phyloP scores from a whole-genome alignment of 2,888 invertebrate genomes.

The Campopleginae sp. region DNA sequence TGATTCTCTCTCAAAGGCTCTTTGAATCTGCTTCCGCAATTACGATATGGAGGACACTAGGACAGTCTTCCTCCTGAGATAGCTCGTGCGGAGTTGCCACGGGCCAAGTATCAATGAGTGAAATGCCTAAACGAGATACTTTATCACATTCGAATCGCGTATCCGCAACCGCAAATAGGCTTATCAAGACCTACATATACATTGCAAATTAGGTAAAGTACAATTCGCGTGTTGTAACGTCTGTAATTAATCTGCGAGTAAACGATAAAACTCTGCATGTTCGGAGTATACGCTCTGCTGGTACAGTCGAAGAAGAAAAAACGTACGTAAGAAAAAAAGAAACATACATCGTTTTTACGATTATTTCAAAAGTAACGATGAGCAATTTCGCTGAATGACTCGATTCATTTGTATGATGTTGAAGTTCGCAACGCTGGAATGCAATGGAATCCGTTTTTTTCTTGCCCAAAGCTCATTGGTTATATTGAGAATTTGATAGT shows the following conservation, averaged over 20 bases:
- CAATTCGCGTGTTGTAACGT: slow-evolving; percentile 31
- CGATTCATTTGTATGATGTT: too few species aligned
- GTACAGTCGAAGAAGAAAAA: slow-evolving; percentile 29
- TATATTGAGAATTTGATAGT: too few species aligned
- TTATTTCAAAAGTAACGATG: neutral
- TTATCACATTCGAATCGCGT: slow-evolving; percentile 60
- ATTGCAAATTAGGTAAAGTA: slow-evolving; percentile 29
- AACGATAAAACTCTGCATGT: neutral
- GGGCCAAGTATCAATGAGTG: slow-evolving; percentile 25
- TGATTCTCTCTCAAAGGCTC: neutral
- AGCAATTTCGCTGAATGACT: neutral
- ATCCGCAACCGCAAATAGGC: slow-evolving; percentile 11
- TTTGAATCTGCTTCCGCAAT: slow-evolving; percentile 11
- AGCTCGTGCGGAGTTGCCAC: slow-evolving; percentile 3
- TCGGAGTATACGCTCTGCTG: neutral
- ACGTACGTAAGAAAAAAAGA: neutral
- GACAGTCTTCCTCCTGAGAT: slow-evolving; percentile 4
- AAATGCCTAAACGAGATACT: slow-evolving; percentile 65
- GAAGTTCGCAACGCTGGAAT: too few species aligned
- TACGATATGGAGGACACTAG: slow-evolving; percentile 12
- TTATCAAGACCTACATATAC: slow-evolving; percentile 14
- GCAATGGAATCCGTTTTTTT: too few species aligned
- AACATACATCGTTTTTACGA: neutral
- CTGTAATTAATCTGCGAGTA: neutral
- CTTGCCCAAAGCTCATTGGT: too few species aligned